phyloP scores from a whole-genome alignment of 2,113 vertebrate species.

The Sinosuthora webbiana region DNA sequence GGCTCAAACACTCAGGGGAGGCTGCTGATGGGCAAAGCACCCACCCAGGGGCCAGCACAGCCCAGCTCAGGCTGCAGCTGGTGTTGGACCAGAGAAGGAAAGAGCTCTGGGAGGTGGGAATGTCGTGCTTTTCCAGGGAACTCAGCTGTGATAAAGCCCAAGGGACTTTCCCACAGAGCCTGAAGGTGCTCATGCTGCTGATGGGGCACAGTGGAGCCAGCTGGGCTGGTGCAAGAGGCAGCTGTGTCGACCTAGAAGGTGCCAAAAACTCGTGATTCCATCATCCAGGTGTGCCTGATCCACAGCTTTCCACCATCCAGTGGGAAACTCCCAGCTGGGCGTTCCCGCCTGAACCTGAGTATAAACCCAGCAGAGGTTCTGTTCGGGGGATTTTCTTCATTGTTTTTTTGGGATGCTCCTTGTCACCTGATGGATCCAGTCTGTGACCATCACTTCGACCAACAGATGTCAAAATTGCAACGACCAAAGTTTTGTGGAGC shows the following conservation, averaged over 20 bases:
- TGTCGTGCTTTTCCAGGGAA: neutral
- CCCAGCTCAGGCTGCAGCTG: neutral
- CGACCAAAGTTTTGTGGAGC: neutral
- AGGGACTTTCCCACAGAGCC: neutral
- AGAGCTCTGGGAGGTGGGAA: neutral
- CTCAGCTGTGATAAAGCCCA: neutral
- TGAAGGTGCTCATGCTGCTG: neutral
- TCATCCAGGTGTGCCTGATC: neutral
- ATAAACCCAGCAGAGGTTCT: fast-evolving
- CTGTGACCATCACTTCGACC: neutral
- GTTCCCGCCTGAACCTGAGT: neutral
- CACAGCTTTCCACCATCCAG: neutral
- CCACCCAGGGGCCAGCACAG: neutral
- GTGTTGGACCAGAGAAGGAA: neutral
- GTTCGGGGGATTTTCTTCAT: neutral
- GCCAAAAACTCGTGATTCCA: neutral
- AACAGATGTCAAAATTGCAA: fast-evolving
- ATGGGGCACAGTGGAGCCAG: neutral
- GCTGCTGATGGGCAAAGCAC: neutral
- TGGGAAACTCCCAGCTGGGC: neutral
- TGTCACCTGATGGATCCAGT: neutral
- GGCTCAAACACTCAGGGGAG: neutral
- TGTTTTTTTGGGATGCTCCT: fast-evolving
- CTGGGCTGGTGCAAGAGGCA: neutral
- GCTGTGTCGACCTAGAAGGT: fast-evolving